These are phyloP conservation scores for Hololepta plana DNA, from an alignment of 2,888 invertebrate genomes.

Conservation along the genomic window DNA sequence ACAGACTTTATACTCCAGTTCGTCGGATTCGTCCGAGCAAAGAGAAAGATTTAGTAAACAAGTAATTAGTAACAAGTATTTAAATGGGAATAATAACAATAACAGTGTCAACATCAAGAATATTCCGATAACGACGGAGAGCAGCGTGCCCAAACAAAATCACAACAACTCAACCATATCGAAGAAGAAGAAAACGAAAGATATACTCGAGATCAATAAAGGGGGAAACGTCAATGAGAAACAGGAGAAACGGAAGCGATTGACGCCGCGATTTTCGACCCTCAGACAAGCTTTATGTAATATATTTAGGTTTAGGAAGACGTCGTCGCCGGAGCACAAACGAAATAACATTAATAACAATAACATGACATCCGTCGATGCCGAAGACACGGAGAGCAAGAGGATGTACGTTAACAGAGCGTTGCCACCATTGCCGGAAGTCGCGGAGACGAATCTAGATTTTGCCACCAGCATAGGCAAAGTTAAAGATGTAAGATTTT, in stretches of 20 bases:
- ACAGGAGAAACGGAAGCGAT: slow-evolving; percentile 39
- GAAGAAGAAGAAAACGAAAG: slow-evolving; percentile 40
- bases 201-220: slow-evolving; percentile 23
- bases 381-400: not conserved
- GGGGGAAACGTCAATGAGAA: slow-evolving; percentile 29
- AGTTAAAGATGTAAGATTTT: slow-evolving; percentile 72
- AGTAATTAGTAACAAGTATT: too few relatives aligned
- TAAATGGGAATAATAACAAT: slow-evolving; percentile 26
- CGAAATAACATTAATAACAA: slow-evolving; percentile 11
- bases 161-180: too few relatives aligned
- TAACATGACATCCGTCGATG: not conserved
- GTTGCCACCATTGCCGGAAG: slow-evolving; percentile 42
- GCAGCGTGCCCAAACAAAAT: too few relatives aligned
- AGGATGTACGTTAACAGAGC: slow-evolving; percentile 31
- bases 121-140: slow-evolving; percentile 8
- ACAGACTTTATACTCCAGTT: slow-evolving; percentile 63
- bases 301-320: slow-evolving; percentile 54
- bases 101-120: slow-evolving; percentile 29
- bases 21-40: slow-evolving; percentile 44
- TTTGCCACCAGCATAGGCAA: slow-evolving; percentile 84
- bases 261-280: too few relatives aligned
- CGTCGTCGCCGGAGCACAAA: slow-evolving; percentile 32
- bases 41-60: slow-evolving; percentile 24
- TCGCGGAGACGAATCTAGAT: slow-evolving; percentile 35
- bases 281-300: slow-evolving; percentile 75